Evolutionary conservation across 2,888 invertebrate genomes (phyloP), one percentile per base, ranked within the genome.

Genomic region (Endotricha flammealis): DNA sequence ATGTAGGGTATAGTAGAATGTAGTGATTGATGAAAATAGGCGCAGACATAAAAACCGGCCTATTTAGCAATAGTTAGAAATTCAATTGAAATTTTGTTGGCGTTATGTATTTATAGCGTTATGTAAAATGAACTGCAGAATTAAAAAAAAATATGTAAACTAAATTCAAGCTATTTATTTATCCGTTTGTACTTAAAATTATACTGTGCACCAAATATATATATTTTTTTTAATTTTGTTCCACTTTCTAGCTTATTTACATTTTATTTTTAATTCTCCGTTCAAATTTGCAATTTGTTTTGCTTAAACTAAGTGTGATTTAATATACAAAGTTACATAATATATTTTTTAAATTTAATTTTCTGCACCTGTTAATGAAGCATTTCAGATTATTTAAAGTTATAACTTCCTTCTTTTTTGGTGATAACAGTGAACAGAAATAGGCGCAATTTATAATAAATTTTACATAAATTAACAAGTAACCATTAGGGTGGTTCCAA

Each of bases 281-380:
- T 12, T 22, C 12, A 14, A 27, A 10, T 8, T 12, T 27, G 32
- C 24, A 24, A 29, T 27, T 35, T 30, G 28, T 33, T 38, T 48
- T 35, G 44, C 44, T 56, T 53, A 49, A 48, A 50, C 44, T 38
- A 47, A 41, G 31, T 60, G 59, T 69, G 64, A 63, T 63, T 56
- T 56, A 59, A 48, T 55, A 54, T 64, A 57, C 45, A 62, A 64
- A 64, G 62, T 58, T 60, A 64, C 61, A 63, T 70, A 66, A 53
- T 67, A 54, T 59, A 48, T 58, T 56, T 58, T 54, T 50, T 53
- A 53, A 56, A 45, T 60, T 55, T 65, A 54, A 57, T 63, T 64
- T 57, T 52, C 56, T 60, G 74, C 78, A 77, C 78, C 71, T 72
- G 78, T 77, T 78, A 75, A 60, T 62, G 44, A 63, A 64, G 76